Conservation (phyloP, 2,113 vertebrate species). For the Myrmecophaga tridactyla region DNA sequence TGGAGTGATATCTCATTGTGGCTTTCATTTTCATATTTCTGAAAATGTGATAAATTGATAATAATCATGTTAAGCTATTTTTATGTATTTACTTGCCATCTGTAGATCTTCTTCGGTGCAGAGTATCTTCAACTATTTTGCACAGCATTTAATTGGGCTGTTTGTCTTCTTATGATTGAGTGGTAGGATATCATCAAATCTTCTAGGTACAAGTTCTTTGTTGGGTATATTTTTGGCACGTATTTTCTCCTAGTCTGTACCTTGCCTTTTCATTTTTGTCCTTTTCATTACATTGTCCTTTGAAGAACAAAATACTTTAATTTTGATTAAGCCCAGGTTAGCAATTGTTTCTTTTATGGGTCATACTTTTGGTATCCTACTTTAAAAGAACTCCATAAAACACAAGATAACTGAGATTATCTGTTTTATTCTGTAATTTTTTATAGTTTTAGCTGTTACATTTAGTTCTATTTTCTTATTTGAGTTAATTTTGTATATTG, state of each 20-base stretch:
- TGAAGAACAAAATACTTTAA: neutral
- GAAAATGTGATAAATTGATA: neutral
- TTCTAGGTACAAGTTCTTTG: neutral
- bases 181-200: neutral
- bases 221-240: neutral
- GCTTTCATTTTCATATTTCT: neutral
- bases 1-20: neutral
- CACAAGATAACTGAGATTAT: neutral
- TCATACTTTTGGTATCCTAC: neutral
- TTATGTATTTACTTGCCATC: neutral
- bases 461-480: neutral
- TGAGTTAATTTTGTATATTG: neutral
- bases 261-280: conserved; percentile 23
- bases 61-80: neutral
- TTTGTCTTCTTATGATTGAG: neutral
- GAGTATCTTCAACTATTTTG: neutral
- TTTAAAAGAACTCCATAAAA: neutral
- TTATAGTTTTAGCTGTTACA: neutral
- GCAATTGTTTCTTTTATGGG: neutral
- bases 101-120: neutral
- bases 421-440: neutral
- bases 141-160: neutral
- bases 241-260: neutral
- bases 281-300: neutral
- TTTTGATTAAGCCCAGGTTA: neutral